Conservation (phyloP, 35 echinoderm and acorn worm genomes). For the Ophioderma brevispina region DNA sequence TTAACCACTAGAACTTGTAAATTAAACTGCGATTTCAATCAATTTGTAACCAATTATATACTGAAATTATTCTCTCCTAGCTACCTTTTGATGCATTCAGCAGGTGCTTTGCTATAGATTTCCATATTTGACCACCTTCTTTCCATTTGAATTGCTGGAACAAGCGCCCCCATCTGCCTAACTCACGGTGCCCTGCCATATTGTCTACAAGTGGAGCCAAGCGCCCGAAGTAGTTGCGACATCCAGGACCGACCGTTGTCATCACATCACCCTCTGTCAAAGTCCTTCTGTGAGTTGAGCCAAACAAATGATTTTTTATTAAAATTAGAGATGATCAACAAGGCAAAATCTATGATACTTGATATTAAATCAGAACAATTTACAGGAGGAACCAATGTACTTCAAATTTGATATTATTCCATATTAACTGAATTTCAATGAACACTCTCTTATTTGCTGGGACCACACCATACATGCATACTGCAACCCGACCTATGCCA, state of each 20-base stretch:
- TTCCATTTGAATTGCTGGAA: slow-evolving; percentile 23
- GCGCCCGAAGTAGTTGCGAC: slow-evolving; percentile 75
- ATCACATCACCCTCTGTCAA: slow-evolving; percentile 40
- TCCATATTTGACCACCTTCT: slow-evolving; percentile 48
- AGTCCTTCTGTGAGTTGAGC: slow-evolving; percentile 8
- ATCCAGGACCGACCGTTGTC: slow-evolving; percentile 61
- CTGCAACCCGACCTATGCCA: no score
- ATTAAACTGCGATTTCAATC: no score
- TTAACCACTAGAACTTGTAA: no score
- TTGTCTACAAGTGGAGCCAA: slow-evolving; percentile 69
- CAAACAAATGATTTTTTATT: neutral
- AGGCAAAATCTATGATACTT: neutral
- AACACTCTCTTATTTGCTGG: no score
- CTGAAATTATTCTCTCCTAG: no score
- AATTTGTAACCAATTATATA: no score
- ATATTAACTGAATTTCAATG: neutral
- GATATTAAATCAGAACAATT: neutral
- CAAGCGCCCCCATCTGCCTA: neutral
- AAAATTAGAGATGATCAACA: neutral
- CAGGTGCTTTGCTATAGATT: slow-evolving; percentile 37
- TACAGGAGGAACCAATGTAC: neutral
- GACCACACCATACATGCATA: no score
- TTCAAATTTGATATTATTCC: neutral
- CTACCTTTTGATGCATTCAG: slow-evolving; percentile 56
- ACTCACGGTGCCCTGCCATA: slow-evolving; percentile 33